Conservation (phyloP, 2,113 vertebrate genomes). For the Bucco capensis region DNA sequence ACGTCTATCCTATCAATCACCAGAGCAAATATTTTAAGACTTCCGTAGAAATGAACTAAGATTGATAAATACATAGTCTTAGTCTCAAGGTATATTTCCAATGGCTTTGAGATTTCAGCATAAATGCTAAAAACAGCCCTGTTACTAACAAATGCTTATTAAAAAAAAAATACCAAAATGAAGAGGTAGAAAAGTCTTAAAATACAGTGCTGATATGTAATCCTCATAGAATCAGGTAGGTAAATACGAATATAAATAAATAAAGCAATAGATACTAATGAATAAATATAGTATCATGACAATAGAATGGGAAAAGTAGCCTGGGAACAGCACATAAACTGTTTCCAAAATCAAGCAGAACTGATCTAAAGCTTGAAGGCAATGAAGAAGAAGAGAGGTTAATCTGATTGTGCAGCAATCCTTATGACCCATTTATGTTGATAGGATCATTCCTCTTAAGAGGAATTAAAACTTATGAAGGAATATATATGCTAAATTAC, state of each 20-base stretch:
- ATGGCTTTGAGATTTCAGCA: background rate
- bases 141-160: background rate
- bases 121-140: background rate
- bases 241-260: background rate
- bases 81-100: background rate
- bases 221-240: background rate
- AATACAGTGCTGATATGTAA: background rate
- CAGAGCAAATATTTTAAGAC: background rate
- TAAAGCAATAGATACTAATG: background rate
- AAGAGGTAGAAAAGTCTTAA: background rate
- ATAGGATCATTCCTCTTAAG: slow-evolving; percentile 45
- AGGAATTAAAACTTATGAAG: background rate
- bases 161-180: background rate
- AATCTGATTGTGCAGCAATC: slow-evolving; percentile 34
- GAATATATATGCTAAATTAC: slow-evolving; percentile 21
- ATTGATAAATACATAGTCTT: background rate
- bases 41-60: background rate
- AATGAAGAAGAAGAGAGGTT: slow-evolving; percentile 9
- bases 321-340: background rate
- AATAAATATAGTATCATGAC: background rate
- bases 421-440: slow-evolving; percentile 30
- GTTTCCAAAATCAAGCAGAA: background rate
- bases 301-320: background rate
- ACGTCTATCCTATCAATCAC: background rate
- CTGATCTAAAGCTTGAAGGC: background rate